These are phyloP conservation scores for Phoebastria nigripes DNA, from an alignment of 2,797 vertebrate species.

Conservation along the genomic window DNA sequence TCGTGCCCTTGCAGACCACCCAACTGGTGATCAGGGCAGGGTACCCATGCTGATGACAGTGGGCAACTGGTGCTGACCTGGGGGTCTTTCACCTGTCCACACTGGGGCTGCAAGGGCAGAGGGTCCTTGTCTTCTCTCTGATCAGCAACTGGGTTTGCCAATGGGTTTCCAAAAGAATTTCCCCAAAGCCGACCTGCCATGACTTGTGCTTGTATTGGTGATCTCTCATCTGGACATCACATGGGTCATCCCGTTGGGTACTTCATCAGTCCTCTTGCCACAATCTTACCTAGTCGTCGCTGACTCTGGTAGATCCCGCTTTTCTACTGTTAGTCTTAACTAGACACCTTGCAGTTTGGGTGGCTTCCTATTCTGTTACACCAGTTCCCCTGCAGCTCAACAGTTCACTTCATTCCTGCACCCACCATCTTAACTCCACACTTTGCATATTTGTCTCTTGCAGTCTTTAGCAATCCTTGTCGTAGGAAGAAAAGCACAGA, in stretches of 20 bases:
- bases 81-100: background rate
- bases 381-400: background rate
- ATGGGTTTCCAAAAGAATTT: background rate
- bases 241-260: accelerated
- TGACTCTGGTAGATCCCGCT: background rate
- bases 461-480: background rate
- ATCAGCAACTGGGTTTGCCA: background rate
- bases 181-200: background rate
- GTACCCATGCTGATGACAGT: background rate
- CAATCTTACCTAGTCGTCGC: accelerated
- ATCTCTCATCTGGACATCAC: background rate
- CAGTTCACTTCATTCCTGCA: background rate
- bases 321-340: background rate
- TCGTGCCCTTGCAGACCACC: background rate
- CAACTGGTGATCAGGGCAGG: accelerated
- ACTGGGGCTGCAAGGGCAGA: background rate
- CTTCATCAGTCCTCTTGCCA: background rate
- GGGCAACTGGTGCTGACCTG: background rate
- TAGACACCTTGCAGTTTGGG: background rate
- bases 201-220: background rate
- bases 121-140: background rate
- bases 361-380: background rate
- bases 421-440: background rate
- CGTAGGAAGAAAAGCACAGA: background rate
- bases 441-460: background rate